Percentiles rank a stretch among this genome's conserved stretches.
Evolutionary conservation across 2,797 vertebrate species (phyloP).

Genomic region (Gymnoscopelus braueri): DNA sequence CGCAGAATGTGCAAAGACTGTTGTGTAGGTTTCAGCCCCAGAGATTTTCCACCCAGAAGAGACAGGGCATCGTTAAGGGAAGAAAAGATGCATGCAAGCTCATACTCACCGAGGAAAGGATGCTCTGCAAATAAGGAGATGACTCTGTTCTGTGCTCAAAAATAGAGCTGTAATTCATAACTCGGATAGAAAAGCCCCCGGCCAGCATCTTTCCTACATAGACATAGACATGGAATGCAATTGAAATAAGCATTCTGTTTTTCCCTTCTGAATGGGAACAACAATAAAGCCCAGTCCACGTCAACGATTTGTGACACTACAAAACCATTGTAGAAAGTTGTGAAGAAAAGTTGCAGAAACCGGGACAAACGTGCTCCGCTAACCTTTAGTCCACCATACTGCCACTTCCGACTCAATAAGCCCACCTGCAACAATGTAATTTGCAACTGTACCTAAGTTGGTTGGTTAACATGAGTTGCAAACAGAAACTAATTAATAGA

Average conservation of each 20-base stretch:
- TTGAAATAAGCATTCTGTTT: constrained; percentile 28
- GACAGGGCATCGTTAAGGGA: constrained; percentile 53
- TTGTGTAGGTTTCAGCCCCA: constrained; percentile 65
- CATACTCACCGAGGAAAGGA: constrained; percentile 36
- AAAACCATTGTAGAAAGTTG: too few species aligned
- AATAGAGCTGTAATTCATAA: constrained; percentile 53
- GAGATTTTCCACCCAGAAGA: constrained; percentile 63
- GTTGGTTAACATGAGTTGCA: too few species aligned
- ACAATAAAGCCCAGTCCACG: too few species aligned
- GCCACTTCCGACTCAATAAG: too few species aligned
- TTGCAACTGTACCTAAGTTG: too few species aligned
- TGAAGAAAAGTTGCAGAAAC: too few species aligned
- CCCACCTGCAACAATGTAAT: too few species aligned
- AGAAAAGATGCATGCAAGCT: constrained; percentile 19
- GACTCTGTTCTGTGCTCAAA: constrained; percentile 45
- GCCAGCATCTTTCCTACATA: constrained; percentile 29
- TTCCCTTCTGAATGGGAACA: constrained; percentile 33
- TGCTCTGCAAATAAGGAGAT: constrained; percentile 60
- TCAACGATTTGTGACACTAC: too few species aligned
- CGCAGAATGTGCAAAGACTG: constrained; percentile 77
- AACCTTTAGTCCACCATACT: too few species aligned
- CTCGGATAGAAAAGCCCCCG: constrained; percentile 23
- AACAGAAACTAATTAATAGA: too few species aligned
- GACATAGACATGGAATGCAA: constrained; percentile 15
- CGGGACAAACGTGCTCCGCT: too few species aligned